Evolutionary conservation across 1,140 invertebrate species (phyloP).

Genomic region (Tetragnatha versicolor): DNA sequence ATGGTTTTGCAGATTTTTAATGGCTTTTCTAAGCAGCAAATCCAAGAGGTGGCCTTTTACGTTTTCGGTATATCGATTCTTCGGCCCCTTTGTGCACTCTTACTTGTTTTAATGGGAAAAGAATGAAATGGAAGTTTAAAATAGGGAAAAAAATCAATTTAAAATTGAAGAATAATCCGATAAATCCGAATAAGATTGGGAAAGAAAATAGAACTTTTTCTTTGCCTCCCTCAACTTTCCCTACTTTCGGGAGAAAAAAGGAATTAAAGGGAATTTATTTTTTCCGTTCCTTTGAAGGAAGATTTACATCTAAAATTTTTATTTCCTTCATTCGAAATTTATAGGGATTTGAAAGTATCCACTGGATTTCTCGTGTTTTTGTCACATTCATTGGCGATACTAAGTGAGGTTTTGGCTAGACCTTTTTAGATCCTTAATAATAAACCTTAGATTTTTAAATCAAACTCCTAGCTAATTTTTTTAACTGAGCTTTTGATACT

Average conservation of each 20-base stretch:
- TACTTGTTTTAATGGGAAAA: conserved; percentile 43
- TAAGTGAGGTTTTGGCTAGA: no score
- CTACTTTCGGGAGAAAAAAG: background rate
- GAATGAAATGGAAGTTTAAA: conserved; percentile 44
- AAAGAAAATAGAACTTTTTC: conserved; percentile 30
- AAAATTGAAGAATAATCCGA: conserved; percentile 51
- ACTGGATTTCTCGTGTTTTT: no score
- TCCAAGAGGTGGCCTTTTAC: conserved; percentile 13
- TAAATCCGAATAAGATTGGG: conserved; percentile 49
- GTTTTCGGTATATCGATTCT: conserved; percentile 43
- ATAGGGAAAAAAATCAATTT: conserved; percentile 41
- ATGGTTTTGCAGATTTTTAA: conserved; percentile 43
- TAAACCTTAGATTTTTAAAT: no score
- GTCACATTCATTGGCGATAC: no score
- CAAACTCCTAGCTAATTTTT: no score
- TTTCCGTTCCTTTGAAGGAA: background rate
- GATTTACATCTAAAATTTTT: conserved; percentile 18
- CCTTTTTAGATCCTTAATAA: no score
- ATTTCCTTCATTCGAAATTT: conserved; percentile 6
- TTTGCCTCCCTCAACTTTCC: background rate
- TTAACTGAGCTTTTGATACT: no score
- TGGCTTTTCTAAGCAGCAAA: conserved; percentile 37
- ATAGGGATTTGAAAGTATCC: no score
- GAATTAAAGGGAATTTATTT: conserved; percentile 35
- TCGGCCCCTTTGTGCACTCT: conserved; percentile 12